Percentiles rank a stretch among this genome's conserved stretches.
These are phyloP conservation scores for Pseudomugil gertrudae DNA, from an alignment of 2,797 vertebrate genomes.

Conservation along the genomic window DNA sequence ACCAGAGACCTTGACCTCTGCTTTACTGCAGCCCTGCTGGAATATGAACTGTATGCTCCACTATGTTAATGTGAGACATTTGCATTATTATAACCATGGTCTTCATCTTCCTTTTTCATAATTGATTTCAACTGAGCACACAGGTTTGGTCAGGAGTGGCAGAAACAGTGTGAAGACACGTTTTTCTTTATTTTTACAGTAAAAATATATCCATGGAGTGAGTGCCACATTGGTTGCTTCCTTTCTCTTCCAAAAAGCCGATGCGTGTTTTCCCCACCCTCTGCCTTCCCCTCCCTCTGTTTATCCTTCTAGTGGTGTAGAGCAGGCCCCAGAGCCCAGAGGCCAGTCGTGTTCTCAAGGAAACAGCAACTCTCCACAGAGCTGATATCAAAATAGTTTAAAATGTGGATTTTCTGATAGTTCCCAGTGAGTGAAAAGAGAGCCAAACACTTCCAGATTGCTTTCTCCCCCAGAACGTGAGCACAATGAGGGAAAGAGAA, in stretches of 20 bases:
- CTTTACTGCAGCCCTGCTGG: constrained; percentile 2
- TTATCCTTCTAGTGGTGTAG: constrained; percentile 78
- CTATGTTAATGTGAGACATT: constrained; percentile 7
- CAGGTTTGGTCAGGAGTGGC: neutral
- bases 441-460: constrained; percentile 81
- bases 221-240: neutral
- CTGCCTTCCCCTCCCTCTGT: constrained; percentile 73
- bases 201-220: constrained; percentile 18
- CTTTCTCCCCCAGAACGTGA: constrained; percentile 74
- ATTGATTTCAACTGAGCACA: constrained; percentile 13
- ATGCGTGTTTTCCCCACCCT: constrained; percentile 46
- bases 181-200: constrained; percentile 33
- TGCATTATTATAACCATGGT: neutral
- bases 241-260: constrained; percentile 30
- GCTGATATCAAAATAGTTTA: constrained; percentile 83
- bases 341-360: constrained; percentile 78
- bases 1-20: constrained; percentile 8
- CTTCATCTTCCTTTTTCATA: neutral
- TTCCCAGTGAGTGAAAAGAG: constrained; percentile 76
- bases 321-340: constrained; percentile 75
- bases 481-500: constrained; percentile 49
- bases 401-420: constrained; percentile 78
- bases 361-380: constrained; percentile 81
- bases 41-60: constrained; percentile 1
- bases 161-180: constrained; percentile 7